These are phyloP conservation scores for Vimba vimba DNA, from an alignment of 2,113 vertebrate genomes.

Conservation along the genomic window DNA sequence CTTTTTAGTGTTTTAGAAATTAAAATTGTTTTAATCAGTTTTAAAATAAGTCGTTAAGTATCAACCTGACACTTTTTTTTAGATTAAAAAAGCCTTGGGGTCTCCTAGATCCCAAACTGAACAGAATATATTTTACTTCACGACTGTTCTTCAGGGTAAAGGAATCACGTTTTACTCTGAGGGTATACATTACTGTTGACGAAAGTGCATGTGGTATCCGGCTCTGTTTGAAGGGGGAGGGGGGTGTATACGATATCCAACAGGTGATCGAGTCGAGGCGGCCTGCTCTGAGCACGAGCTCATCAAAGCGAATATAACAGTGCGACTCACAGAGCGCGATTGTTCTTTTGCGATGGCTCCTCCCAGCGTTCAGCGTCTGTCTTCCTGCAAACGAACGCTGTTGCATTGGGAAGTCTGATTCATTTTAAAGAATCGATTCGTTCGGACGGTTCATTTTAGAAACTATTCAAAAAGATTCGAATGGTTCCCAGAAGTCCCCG, in stretches of 20 bases:
- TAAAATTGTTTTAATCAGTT: not conserved
- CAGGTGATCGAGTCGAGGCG: conserved; percentile 39
- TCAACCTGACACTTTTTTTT: not conserved
- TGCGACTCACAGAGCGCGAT: conserved; percentile 7
- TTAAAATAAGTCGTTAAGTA: not conserved
- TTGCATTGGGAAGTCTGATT: not conserved
- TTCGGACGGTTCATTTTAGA: not conserved
- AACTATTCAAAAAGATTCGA: not conserved
- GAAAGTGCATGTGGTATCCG: conserved; percentile 29
- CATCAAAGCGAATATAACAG: conserved; percentile 44
- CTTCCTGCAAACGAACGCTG: conserved; percentile 46
- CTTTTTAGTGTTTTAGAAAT: not conserved
- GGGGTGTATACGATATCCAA: conserved; percentile 36
- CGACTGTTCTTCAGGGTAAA: not conserved
- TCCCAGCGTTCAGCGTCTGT: conserved; percentile 61
- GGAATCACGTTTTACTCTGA: not conserved
- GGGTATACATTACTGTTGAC: not conserved
- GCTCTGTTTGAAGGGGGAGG: not conserved
- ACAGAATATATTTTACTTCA: not conserved
- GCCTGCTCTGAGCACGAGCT: conserved; percentile 15
- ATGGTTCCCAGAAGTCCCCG: not conserved
- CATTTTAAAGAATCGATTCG: not conserved
- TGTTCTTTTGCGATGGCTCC: conserved; percentile 64
- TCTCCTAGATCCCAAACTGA: not conserved
- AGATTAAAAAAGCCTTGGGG: not conserved